A percentile compares a stretch with the other conserved stretches of the same genome.
Conservation (phyloP, 2,888 invertebrate species). For the Graphium colonna region DNA sequence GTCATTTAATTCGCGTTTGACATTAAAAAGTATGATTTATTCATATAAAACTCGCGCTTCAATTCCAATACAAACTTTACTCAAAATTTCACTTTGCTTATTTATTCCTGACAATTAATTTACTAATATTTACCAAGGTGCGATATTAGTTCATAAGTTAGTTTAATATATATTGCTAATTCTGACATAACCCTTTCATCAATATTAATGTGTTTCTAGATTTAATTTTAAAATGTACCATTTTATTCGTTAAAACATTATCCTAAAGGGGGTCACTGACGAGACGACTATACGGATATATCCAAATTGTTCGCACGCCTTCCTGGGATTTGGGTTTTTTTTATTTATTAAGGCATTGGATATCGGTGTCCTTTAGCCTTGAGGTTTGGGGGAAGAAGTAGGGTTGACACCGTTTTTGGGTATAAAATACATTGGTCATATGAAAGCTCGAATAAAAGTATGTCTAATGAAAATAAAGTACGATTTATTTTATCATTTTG, state of each 20-base stretch:
- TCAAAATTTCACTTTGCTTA: not conserved
- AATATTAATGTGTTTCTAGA: not conserved
- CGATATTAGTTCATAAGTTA: not conserved
- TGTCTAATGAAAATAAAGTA: too few species aligned
- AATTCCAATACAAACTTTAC: not conserved
- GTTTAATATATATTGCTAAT: not conserved
- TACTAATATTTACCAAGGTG: not conserved
- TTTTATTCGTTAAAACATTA: not conserved
- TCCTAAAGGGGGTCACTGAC: too few species aligned
- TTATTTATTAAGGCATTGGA: too few species aligned
- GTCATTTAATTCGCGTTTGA: not conserved
- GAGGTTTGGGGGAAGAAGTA: too few species aligned
- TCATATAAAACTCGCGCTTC: not conserved
- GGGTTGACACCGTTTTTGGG: too few species aligned
- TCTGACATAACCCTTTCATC: not conserved
- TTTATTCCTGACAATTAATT: not conserved
- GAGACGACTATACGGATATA: too few species aligned
- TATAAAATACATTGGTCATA: too few species aligned
- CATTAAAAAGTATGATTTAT: not conserved
- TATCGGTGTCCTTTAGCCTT: too few species aligned
- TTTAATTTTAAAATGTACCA: not conserved
- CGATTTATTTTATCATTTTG: too few species aligned
- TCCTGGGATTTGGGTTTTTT: too few species aligned
- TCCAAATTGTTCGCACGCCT: too few species aligned
- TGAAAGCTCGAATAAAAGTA: too few species aligned